These are phyloP conservation scores for Poicephalus gulielmi DNA, from an alignment of 2,113 vertebrate species.

Conservation along the genomic window DNA sequence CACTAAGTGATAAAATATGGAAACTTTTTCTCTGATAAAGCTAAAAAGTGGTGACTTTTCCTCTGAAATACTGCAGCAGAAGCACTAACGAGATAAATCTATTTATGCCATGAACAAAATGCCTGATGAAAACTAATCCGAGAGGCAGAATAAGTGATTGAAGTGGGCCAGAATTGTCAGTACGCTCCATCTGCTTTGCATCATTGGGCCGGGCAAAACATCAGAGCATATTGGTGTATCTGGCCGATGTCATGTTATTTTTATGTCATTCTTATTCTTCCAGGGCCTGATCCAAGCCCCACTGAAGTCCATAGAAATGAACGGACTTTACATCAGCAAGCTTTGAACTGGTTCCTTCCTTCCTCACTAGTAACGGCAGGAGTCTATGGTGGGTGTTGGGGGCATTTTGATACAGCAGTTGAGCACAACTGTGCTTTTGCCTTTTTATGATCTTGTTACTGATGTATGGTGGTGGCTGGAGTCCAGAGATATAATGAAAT, in stretches of 20 bases:
- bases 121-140: slow-evolving; percentile 37
- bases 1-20: not conserved
- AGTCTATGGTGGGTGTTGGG: not conserved
- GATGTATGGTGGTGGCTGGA: not conserved
- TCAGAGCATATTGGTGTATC: slow-evolving; percentile 67
- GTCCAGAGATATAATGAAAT: not conserved
- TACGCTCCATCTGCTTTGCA: slow-evolving; percentile 63
- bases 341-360: slow-evolving; percentile 14
- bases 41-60: not conserved
- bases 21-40: not conserved
- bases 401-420: not conserved
- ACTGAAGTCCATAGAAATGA: slow-evolving; percentile 39
- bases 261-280: slow-evolving; percentile 66
- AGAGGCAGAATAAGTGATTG: slow-evolving; percentile 18
- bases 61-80: not conserved
- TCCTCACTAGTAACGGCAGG: not conserved
- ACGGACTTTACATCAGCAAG: slow-evolving; percentile 52
- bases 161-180: slow-evolving; percentile 55
- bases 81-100: slow-evolving; percentile 43
- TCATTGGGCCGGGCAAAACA: slow-evolving; percentile 59
- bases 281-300: slow-evolving; percentile 52
- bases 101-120: slow-evolving; percentile 50
- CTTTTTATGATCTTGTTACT: not conserved
- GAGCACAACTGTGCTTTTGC: not conserved
- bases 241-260: slow-evolving; percentile 68